phyloP scores from a whole-genome alignment of 2,797 vertebrate genomes.

The Pogoniulus pusillus region DNA sequence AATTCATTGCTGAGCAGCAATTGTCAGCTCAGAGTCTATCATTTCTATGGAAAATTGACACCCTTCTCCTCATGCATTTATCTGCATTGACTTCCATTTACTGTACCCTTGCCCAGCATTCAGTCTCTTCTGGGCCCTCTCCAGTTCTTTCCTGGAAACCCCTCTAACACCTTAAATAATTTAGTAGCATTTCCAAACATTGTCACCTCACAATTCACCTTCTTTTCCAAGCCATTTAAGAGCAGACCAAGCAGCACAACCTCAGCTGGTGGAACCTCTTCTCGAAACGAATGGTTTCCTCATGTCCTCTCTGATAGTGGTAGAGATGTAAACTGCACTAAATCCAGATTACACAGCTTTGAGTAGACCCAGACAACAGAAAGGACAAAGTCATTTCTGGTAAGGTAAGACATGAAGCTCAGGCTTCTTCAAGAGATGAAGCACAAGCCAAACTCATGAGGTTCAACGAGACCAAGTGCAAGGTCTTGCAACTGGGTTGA shows the following conservation, averaged over 20 bases:
- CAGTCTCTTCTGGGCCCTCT: neutral
- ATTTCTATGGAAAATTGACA: neutral
- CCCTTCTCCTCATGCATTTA: neutral
- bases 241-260: neutral
- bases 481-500: too few relatives aligned
- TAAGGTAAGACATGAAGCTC: neutral
- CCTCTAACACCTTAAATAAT: conserved; percentile 11
- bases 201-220: neutral
- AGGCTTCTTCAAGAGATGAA: too few relatives aligned
- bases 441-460: too few relatives aligned
- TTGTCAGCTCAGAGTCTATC: neutral
- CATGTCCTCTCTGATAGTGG: neutral
- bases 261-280: neutral
- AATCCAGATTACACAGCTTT: neutral
- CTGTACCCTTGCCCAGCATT: neutral
- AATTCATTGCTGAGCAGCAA: neutral
- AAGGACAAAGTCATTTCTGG: neutral
- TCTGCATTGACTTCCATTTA: neutral
- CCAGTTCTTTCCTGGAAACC: neutral
- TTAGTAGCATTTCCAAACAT: neutral
- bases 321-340: neutral
- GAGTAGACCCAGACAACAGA: neutral
- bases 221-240: neutral
- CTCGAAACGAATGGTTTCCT: neutral
- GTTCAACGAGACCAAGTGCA: too few relatives aligned